Base-by-base conservation (phyloP, 2,888 invertebrate species). In the Tiliacea aurago region DNA sequence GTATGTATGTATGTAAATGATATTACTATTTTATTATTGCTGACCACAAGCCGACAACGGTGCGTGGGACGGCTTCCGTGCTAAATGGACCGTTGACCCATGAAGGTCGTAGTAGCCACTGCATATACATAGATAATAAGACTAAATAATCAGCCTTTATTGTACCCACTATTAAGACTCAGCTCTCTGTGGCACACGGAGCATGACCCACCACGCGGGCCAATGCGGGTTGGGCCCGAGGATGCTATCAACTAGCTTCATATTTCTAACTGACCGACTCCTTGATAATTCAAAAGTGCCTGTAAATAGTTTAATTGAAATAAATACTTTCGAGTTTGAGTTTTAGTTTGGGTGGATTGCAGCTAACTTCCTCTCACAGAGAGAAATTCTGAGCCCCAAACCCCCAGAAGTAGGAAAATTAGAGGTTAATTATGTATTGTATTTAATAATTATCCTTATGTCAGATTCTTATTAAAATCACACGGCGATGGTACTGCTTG, bases 51-150 rank as follows among this genome's bases (percentile, higher is more conserved):
- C 47, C 18, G 49, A 69, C 53, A 61, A 15, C 3, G 7, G 0
- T 5, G 77, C 65, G 81, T 80, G 77, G 81, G 79, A 23, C 15
- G 75, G 51, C n/a, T 72, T 71, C 76, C 66, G 47, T 11, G 51
- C 72, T 61, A 72, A 68, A 58, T 81, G 43, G 49, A 77, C 67
- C 72, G 43, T 68, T 65, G 64, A 81, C 77, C 64, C 20, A 7
- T 58, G 68, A 80, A 81, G 80, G 80, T 49, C 72, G 56, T 4
- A 43, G n/a, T 41, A 23, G 7, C 5, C 28, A 15, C 37, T 53
- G 11, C 0, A 23, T 33, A 23, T 9, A 49, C 0, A 45, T 18
- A 43, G 1, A n/a, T 7, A 51, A n/a, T 23, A 11, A 59, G 28
- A 49, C 5, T n/a, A 33, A 0, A 23, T 5, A 11, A 15, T 55